Conservation (phyloP, 2,113 vertebrate genomes). For the Neomonachus schauinslandi region DNA sequence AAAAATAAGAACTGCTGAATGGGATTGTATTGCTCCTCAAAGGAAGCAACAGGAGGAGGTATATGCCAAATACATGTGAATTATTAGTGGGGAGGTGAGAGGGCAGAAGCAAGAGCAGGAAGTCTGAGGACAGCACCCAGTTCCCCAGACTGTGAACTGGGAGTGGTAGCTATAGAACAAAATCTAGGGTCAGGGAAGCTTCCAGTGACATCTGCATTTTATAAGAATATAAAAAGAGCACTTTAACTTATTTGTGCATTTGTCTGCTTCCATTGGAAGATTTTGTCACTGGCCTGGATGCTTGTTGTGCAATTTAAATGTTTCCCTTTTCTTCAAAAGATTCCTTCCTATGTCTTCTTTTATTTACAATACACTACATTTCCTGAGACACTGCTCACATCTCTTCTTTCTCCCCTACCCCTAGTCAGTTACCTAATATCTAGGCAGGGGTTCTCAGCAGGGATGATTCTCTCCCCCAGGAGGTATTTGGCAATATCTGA, state of each 20-base stretch:
- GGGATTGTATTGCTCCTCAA: background rate
- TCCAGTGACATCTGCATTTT: background rate
- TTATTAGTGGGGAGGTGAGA: background rate
- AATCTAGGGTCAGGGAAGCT: background rate
- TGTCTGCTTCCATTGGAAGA: background rate
- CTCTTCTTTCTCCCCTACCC: background rate
- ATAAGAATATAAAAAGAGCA: background rate
- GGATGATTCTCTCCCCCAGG: background rate
- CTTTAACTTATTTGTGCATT: background rate
- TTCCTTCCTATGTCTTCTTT: background rate
- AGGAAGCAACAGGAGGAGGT: background rate
- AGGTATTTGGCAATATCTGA: background rate
- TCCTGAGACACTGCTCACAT: background rate
- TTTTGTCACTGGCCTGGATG: background rate
- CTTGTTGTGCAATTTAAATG: background rate
- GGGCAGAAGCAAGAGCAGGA: background rate
- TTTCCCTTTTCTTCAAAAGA: background rate
- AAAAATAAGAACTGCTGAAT: background rate
- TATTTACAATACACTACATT: background rate
- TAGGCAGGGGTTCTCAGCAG: background rate
- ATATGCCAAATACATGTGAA: background rate
- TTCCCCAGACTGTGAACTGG: background rate
- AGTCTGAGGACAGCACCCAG: background rate
- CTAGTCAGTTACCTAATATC: background rate
- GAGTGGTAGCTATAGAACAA: background rate